A percentile compares a stretch with the other conserved stretches of the same genome.
Evolutionary conservation across 2,888 invertebrate genomes (phyloP).

Genomic region (Allophyes oxyacanthae): DNA sequence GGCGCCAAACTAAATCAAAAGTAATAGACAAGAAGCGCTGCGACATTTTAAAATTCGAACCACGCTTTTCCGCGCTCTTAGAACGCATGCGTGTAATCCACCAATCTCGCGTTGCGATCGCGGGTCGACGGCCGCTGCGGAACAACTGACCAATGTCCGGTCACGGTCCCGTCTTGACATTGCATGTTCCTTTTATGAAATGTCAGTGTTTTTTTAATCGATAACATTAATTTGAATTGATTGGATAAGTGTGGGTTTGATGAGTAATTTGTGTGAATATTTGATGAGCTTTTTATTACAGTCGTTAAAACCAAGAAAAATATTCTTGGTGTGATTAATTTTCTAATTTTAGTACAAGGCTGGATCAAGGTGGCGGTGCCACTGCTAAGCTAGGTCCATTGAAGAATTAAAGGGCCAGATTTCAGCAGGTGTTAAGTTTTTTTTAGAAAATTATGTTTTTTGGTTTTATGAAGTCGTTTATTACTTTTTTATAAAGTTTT

Average conservation of each 20-base stretch:
- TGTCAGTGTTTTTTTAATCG: conserved; percentile 51
- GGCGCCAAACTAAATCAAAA: conserved; percentile 35
- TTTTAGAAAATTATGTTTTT: too few species aligned
- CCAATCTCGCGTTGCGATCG: conserved; percentile 70
- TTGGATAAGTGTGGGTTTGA: conserved; percentile 13
- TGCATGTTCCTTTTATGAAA: conserved; percentile 68
- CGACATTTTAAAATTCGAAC: conserved; percentile 69
- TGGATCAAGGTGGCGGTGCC: too few species aligned
- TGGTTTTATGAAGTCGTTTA: too few species aligned
- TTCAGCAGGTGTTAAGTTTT: too few species aligned
- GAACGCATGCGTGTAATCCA: conserved; percentile 76
- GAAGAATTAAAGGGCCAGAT: too few species aligned
- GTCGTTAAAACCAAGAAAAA: background rate
- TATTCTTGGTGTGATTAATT: too few species aligned
- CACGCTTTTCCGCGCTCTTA: conserved; percentile 68
- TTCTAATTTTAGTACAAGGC: too few species aligned
- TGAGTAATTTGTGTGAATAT: background rate
- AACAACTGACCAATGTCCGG: conserved; percentile 74
- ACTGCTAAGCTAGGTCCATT: too few species aligned
- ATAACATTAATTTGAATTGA: conserved; percentile 39
- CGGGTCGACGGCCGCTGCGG: conserved; percentile 69
- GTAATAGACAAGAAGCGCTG: conserved; percentile 57
- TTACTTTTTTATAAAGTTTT: too few species aligned
- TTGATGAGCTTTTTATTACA: conserved; percentile 1
- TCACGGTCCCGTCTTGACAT: conserved; percentile 79